Base-by-base conservation (phyloP, 1,140 invertebrate species). In the Oreohelix idahoensis region DNA sequence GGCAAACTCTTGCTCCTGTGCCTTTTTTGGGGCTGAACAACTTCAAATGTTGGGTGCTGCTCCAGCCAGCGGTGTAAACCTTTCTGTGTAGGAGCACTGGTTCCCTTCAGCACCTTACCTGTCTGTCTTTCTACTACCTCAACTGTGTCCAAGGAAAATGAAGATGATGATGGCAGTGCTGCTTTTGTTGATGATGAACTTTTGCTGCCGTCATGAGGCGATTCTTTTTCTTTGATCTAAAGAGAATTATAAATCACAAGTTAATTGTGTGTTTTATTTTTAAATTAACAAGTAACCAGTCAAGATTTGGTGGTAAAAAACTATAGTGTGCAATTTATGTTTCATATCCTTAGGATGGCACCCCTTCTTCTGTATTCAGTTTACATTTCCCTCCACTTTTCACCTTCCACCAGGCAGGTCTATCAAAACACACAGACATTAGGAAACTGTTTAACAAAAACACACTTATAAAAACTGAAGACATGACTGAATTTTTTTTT, bases 31-130 rank as follows among this genome's bases (percentile, higher is more conserved):
- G 96, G 94, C 82, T 95, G 94, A 0, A 97, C 93, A 0, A 97
- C 95, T 93, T 97, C 96, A 93, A 95, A 98, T 0, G 95, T 95
- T 26, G 96, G 96, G 94, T 98, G 95, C 83, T 96, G 95, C 90
- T 96, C 95, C 13, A 98, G 92, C 96, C 96, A 98, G 17, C 94
- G 93, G 89, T 96, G 95, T 15, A 98, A 93, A 91, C 96, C 96
- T 38, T 94, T 94, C 35, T 95, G 94, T 29, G 95, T 96, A 8
- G 97, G 97, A 71, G 96, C 96, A 89, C 95, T 95, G 0, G 94
- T 92, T 38, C 96, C 94, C 0, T 95, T 95, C 49, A 97, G 91
- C 73, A 96, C 93, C 88, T 95, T 95, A 11, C 96, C 96, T 53
- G 94, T 95, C 90, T 95, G 95, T 80, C 95, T 94, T 89, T 98